Conservation (phyloP, 2,888 invertebrate species). For the Silvanus unidentatus region DNA sequence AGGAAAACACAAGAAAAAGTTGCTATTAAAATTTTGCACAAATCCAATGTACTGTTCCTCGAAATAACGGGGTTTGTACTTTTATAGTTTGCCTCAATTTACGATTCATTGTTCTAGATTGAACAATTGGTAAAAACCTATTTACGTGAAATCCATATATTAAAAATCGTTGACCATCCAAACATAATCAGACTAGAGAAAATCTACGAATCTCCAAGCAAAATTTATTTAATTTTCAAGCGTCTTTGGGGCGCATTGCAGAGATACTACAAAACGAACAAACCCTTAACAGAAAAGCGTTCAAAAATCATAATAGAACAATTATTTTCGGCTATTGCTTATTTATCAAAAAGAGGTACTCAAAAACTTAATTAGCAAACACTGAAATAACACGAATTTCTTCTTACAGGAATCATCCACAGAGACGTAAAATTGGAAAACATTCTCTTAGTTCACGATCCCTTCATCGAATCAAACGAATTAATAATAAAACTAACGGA, state of each 20-base stretch:
- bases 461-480: slow-evolving; percentile 44
- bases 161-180: slow-evolving; percentile 52
- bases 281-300: slow-evolving; percentile 39
- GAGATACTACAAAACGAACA: slow-evolving; percentile 37
- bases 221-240: slow-evolving; percentile 53
- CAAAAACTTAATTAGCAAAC: background rate
- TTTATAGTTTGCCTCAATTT: too few relatives aligned
- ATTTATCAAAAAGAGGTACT: slow-evolving; percentile 46
- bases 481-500: slow-evolving; percentile 53
- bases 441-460: slow-evolving; percentile 48
- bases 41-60: slow-evolving; percentile 18
- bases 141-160: slow-evolving; percentile 49
- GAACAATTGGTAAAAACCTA: slow-evolving; percentile 8
- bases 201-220: slow-evolving; percentile 51
- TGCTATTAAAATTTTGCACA: slow-evolving; percentile 47
- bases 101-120: too few relatives aligned
- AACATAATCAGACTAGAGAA: slow-evolving; percentile 52
- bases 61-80: too few relatives aligned
- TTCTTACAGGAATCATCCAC: slow-evolving; percentile 46
- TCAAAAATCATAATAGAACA: slow-evolving; percentile 39
- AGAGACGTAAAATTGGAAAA: slow-evolving; percentile 49
- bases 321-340: slow-evolving; percentile 41
- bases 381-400: background rate
- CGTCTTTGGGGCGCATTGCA: slow-evolving; percentile 49
- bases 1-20: slow-evolving; percentile 36